Evolutionary conservation across 2,888 invertebrate species (phyloP), one percentile per base, ranked within the genome.

Genomic region (Drosophila eohydei): DNA sequence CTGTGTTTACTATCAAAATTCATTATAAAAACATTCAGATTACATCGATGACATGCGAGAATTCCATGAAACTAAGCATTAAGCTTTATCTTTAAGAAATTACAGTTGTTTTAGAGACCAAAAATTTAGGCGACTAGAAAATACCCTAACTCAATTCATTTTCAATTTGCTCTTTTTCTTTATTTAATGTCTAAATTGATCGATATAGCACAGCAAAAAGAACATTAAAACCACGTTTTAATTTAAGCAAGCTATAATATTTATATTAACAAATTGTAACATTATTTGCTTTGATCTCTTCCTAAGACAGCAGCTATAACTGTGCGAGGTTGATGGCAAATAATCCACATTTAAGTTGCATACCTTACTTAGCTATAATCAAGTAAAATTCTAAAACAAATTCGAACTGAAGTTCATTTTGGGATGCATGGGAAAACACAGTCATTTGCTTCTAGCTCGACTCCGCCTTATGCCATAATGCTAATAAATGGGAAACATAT

Each of bases 21-120:
- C 6, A 26, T 16, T 21, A 36, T 50, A 8, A n/a, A n/a, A 40
- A 61, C 28, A 30, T 16, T 60, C 14, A 5, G 40, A 40, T 62
- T 43, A n/a, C 48, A 21, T 9, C 28, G n/a, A 60, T 38, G 51
- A 38, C 21, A 38, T 14, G 16, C 38, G 26, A 8, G n/a, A 52
- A 60, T 32, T 14, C 21, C 6, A 16, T 21, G 21, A 7, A 21
- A 51, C 14, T 14, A 14, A 55, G 9, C 55, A 11, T 36, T 30
- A 48, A 38, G 16, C 21, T 46, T 14, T 9, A 44, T 48, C 16
- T 30, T 46, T 12, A 12, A 9, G 21, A 40, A 16, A 12, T 12
- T 59, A 34, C n/a, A 6, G 30, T 9, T 38, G 3, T 26, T 51
- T 36, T 36, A 21, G 34, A 36, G 8, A 28, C 12, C 6, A 28